Conservation (phyloP, 2,888 invertebrate species). For the Platerodrilus igneus region DNA sequence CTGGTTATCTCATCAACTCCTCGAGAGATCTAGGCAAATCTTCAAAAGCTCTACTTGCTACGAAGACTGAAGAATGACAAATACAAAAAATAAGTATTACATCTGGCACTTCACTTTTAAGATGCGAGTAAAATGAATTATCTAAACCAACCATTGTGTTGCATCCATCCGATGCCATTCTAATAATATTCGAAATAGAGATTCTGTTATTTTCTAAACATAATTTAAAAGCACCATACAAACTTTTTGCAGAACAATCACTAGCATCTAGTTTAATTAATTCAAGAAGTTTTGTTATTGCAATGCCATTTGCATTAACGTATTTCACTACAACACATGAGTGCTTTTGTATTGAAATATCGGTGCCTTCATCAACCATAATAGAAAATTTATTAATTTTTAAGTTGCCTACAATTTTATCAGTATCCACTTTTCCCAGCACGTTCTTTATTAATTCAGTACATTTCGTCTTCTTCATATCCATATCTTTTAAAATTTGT, state of each 20-base stretch:
- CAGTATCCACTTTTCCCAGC: slow-evolving; percentile 11
- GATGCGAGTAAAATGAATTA: slow-evolving; percentile 23
- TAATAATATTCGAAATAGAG: no score
- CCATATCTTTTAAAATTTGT: slow-evolving; percentile 13
- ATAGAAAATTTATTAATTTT: slow-evolving; percentile 17
- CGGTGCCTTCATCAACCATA: slow-evolving; percentile 19
- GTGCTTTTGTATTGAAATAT: slow-evolving; percentile 16
- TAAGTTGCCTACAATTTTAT: slow-evolving; percentile 10
- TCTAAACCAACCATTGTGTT: slow-evolving; percentile 23
- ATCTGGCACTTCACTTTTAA: slow-evolving; percentile 17
- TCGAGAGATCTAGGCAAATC: no score
- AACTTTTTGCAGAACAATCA: slow-evolving; percentile 1
- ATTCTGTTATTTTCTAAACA: slow-evolving; percentile 8
- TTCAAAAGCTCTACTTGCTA: slow-evolving; percentile 24
- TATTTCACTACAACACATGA: slow-evolving; percentile 16
- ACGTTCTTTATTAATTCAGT: slow-evolving; percentile 23
- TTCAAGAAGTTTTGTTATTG: slow-evolving; percentile 11
- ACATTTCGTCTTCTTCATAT: slow-evolving; percentile 17
- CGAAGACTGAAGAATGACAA: slow-evolving; percentile 24
- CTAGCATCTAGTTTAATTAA: slow-evolving; percentile 2
- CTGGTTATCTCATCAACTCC: no score
- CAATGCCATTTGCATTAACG: slow-evolving; percentile 5
- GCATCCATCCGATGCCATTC: slow-evolving; percentile 25
- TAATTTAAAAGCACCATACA: slow-evolving; percentile 7
- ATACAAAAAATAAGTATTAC: slow-evolving; percentile 22